Percentiles rank a stretch among this genome's conserved stretches.
Evolutionary conservation across 2,113 vertebrate genomes (phyloP).

Genomic region (Edolisoma coerulescens): DNA sequence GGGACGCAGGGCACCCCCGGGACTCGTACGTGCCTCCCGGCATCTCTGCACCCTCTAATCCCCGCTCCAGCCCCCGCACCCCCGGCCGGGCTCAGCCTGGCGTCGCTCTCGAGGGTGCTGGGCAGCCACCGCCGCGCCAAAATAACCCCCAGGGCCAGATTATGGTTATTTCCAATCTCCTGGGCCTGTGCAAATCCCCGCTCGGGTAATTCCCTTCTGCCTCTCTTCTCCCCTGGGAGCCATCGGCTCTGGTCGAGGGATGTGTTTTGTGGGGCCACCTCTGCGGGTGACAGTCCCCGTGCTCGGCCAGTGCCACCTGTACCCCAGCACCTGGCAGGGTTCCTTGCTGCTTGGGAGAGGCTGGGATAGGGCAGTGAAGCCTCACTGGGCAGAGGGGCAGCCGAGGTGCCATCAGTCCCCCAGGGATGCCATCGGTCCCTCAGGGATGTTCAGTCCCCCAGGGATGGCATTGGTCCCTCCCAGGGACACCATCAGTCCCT

Average conservation of each 20-base stretch:
- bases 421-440: accelerated
- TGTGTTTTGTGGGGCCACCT: neutral
- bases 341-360: neutral
- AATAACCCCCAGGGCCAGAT: conserved; percentile 37
- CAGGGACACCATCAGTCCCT: neutral
- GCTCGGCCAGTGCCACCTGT: accelerated
- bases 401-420: accelerated
- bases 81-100: neutral
- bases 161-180: conserved; percentile 34
- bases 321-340: accelerated
- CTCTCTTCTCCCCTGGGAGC: neutral
- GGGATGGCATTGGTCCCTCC: neutral
- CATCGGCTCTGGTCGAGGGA: accelerated
- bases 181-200: conserved; percentile 29
- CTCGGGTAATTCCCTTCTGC: conserved; percentile 55
- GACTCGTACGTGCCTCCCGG: conserved; percentile 47
- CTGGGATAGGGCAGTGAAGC: neutral
- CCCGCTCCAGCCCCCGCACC: neutral
- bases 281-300: neutral
- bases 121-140: neutral
- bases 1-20: neutral
- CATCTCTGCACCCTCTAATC: conserved; percentile 58
- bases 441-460: neutral
- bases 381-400: neutral
- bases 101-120: neutral